A percentile compares a stretch with the other conserved stretches of the same genome.
These are phyloP conservation scores for Molorchus minor DNA, from an alignment of 2,888 invertebrate genomes.

Conservation along the genomic window DNA sequence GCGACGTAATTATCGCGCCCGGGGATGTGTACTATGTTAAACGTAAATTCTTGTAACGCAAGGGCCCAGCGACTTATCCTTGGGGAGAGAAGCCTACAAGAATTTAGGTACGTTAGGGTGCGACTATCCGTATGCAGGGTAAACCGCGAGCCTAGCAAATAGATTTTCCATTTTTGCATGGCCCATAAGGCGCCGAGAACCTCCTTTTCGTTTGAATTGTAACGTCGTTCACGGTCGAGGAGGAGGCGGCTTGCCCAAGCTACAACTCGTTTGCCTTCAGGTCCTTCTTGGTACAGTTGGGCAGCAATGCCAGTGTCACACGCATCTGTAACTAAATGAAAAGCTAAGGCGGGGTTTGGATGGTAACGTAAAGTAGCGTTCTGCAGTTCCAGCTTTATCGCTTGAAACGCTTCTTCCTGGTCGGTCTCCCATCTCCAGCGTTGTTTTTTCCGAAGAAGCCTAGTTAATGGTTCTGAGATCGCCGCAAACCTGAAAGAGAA, in stretches of 20 bases:
- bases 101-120: slow-evolving; percentile 31
- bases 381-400: slow-evolving; percentile 14
- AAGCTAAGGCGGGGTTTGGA: slow-evolving; percentile 18
- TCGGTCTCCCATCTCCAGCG: too few species aligned
- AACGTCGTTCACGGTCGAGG: slow-evolving; percentile 26
- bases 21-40: slow-evolving; percentile 22
- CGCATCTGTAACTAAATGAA: slow-evolving; percentile 34
- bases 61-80: slow-evolving; percentile 36
- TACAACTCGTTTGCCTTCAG: slow-evolving; percentile 18
- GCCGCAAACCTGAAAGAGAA: slow-evolving; percentile 38
- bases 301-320: slow-evolving; percentile 34
- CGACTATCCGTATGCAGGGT: slow-evolving; percentile 34
- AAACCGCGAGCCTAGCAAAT: slow-evolving; percentile 31
- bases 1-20: slow-evolving; percentile 31
- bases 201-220: slow-evolving; percentile 34
- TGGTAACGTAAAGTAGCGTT: slow-evolving; percentile 21
- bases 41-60: slow-evolving; percentile 38
- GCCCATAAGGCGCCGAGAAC: slow-evolving; percentile 32
- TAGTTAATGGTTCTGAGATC: slow-evolving; percentile 26
- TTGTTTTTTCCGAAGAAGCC: too few species aligned
- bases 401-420: slow-evolving; percentile 20
- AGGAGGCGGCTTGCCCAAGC: slow-evolving; percentile 31
- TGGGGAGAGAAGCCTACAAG: slow-evolving; percentile 31
- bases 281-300: slow-evolving; percentile 30
- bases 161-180: slow-evolving; percentile 29